Evolutionary conservation across 2,797 vertebrate genomes (phyloP).

Genomic region (Meda fulgida): DNA sequence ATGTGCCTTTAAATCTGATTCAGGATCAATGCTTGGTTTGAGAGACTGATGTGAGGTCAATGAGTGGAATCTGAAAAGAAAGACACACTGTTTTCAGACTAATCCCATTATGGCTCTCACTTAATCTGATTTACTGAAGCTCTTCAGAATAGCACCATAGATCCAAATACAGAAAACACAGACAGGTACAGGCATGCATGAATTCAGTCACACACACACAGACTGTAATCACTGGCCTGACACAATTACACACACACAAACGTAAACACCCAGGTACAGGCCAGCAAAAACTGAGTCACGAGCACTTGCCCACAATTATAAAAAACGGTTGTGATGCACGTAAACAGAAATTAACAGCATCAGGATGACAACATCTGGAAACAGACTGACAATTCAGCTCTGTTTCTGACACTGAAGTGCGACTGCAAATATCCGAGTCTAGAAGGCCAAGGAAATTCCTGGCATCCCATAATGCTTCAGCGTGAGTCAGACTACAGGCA

Average conservation of each 20-base stretch:
- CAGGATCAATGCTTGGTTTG: neutral
- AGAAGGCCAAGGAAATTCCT: slow-evolving; percentile 40
- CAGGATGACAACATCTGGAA: slow-evolving; percentile 1
- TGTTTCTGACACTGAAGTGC: neutral
- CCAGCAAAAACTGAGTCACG: neutral
- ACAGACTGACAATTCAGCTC: slow-evolving; percentile 6
- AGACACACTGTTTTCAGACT: slow-evolving; percentile 42
- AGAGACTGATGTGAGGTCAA: slow-evolving; percentile 22
- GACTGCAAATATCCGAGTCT: neutral
- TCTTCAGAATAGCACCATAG: slow-evolving; percentile 54
- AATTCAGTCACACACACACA: slow-evolving; percentile 34
- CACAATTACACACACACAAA: slow-evolving; percentile 27
- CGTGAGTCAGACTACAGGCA: slow-evolving; percentile 45
- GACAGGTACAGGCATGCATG: slow-evolving; percentile 32
- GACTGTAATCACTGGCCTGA: neutral
- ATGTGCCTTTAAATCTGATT: slow-evolving; percentile 8
- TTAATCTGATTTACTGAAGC: slow-evolving; percentile 65
- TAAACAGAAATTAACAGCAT: neutral
- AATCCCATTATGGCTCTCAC: slow-evolving; percentile 60
- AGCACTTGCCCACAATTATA: neutral
- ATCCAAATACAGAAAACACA: slow-evolving; percentile 43
- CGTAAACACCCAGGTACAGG: slow-evolving; percentile 6
- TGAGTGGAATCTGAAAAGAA: slow-evolving; percentile 3
- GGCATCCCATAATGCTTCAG: slow-evolving; percentile 38
- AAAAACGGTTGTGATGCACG: slow-evolving; percentile 2